Evolutionary conservation across 2,797 vertebrate genomes (phyloP).

Genomic region (Notoglanidium macrostoma): DNA sequence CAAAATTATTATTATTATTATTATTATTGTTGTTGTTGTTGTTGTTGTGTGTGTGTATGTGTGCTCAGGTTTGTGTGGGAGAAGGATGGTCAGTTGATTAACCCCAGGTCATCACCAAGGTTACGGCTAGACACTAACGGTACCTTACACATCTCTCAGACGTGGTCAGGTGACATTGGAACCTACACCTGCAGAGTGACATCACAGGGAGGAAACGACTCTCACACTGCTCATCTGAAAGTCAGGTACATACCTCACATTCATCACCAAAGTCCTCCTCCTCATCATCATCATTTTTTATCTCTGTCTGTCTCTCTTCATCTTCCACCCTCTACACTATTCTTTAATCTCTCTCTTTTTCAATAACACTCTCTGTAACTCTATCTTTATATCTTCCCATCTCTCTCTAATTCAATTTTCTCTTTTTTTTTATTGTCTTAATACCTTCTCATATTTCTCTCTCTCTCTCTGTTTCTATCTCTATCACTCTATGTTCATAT

Average conservation of each 20-base stretch:
- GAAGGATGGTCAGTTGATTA: conserved; percentile 82
- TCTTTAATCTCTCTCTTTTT: not conserved
- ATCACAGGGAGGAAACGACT: conserved; percentile 92
- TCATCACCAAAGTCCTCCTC: conserved; percentile 35
- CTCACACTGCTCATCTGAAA: conserved; percentile 86
- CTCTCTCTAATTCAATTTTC: not conserved
- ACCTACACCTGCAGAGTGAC: conserved; percentile 92
- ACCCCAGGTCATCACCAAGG: conserved; percentile 77
- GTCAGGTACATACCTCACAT: conserved; percentile 81
- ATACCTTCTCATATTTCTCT: not conserved
- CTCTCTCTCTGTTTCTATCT: not conserved
- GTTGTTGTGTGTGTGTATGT: conserved; percentile 28
- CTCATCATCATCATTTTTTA: conserved; percentile 12
- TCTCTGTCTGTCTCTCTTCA: not conserved
- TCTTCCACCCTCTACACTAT: not conserved
- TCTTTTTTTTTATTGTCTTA: not conserved
- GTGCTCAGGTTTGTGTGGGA: conserved; percentile 88
- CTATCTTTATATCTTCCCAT: not conserved
- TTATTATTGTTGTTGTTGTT: not conserved
- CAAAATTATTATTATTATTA: too few species aligned
- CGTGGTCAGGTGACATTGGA: conserved; percentile 96
- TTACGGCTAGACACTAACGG: conserved; percentile 82
- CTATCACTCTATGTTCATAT: too few species aligned
- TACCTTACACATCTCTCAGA: conserved; percentile 93
- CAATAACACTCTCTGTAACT: not conserved